Base-by-base conservation (phyloP, 2,797 vertebrate species). In the Sebastes ruberrimus region DNA sequence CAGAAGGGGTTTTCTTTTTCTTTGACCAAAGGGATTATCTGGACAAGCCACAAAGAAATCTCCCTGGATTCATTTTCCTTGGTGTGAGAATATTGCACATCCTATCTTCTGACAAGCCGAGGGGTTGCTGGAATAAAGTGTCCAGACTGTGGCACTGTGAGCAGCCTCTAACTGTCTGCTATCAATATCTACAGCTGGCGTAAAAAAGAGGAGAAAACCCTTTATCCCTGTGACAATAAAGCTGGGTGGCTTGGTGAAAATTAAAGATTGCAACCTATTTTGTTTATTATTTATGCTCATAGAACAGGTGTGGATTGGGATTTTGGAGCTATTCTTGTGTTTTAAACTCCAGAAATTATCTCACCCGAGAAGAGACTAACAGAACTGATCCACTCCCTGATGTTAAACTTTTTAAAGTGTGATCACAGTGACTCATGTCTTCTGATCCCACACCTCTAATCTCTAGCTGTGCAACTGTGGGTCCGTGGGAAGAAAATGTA, bases 11-110 rank as follows among this genome's bases (percentile, higher is more conserved):
- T 42, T 81, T 81, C 53, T 86, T 90, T 89, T 86, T 66, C 80
- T 86, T 83, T 87, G 79, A 92, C 84, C 88, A 75, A 82, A 86
- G 81, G 88, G 88, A 94, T 95, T 93, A 95, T 94, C 93, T 90
- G 92, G 83, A 93, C 86, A 78, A 87, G 78, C 79, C 86, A 93
- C 92, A 94, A 90, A 92, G 87, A 89, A 88, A 84, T 85, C 85
- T 89, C 84, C 6, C 73, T 33, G 90, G 92, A 91, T 92, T 93
- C 74, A 92, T 90, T 93, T 63, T 93, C 86, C 86, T 89, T 80
- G 86, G 83, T 88, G 25, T 56, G 73, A 78, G 85, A 92, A 88
- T 92, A 92, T 89, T 93, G 92, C 89, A 71, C 85, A 52, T 74
- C 83, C 86, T 83, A 93, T 95, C 92, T 93, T 92, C 86, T 91